Evolutionary conservation across 2,888 invertebrate genomes (phyloP), one percentile per base, ranked within the genome.

Genomic region (Allacma fusca): DNA sequence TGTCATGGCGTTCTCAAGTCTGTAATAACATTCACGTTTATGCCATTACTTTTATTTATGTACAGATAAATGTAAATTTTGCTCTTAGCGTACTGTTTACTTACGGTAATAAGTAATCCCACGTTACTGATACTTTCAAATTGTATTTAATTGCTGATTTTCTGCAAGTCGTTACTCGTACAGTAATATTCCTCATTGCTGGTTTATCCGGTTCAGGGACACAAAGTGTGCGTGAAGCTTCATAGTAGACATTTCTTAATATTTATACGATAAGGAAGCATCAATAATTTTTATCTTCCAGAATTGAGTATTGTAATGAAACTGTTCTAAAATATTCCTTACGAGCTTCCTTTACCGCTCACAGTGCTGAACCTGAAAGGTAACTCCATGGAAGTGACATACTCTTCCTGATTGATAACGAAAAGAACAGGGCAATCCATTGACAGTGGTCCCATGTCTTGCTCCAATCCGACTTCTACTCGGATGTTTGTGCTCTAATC

Each of bases 401-500:
- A 68, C 23, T 62, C 26, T 21, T 50, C 62, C 57, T 80, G 80
- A 19, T 71, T 72, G 29, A 80, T 75, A 4, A 69, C 78, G 34
- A 80, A 80, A 12, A 80, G 62, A 0, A 80, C 43, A 23, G 80
- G 80, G 40, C 75, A 80, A 23, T 57, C 23, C 12, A 40, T 34
- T 2, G 77, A 40, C 2, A 62, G 16, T 0, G 2, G 9, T 13
- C 74, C 76, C 0, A 76, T 77, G 19, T 59, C 67, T 1, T 78
- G 79, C 69, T 83, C 80, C 5, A 82, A 34, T 74, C 82, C 43
- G 29, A 83, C 64, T 29, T 83, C 80, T 5, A 82, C 59, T 68
- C 83, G 57, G 34, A 83, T 69, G 34, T 81, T 79, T 5, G 80
- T 79, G 16, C 79, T 80, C 81, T 82, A 19, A 50, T 4, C 19